Evolutionary conservation across 2,888 invertebrate species (phyloP), one percentile per base, ranked within the genome.

Genomic region (Tetramorium bicarinatum): DNA sequence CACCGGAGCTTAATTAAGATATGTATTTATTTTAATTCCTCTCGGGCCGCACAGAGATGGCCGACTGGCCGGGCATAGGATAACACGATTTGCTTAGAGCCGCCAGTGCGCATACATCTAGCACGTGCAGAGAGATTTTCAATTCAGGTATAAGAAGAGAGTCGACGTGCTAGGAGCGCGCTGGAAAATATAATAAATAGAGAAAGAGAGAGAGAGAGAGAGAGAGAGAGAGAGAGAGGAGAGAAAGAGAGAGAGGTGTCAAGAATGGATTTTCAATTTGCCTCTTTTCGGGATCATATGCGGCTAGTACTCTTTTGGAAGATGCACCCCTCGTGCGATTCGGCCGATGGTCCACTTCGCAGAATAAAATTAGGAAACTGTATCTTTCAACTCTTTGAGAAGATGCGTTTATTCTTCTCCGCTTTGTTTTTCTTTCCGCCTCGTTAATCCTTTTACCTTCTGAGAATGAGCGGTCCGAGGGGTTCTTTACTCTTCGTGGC

Each of bases 21-120:
- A 94, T 94, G 94, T 93, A 94, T 94, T 94, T 93, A 94, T 94
- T 94, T 94, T 94, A 94, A 94, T 94, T 94, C 91, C 92, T 91
- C 91, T 91, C 91, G 91, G 91, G 92, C 82, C 89, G 66, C 54
- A 89, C 87, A 86, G 92, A 92, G 91, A 92, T 92, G 91, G 92
- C 87, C 91, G 91, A 88, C 88, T 89, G 86, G 88, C 90, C 84
- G 90, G 86, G 90, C 90, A 89, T 91, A 88, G 93, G 93, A 93
- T 93, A 94, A 94, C 93, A 91, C 93, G 94, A 94, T 94, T 94
- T 94, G 92, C 94, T 93, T 93, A 93, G 92, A 92, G 92, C 92
- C 90, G 90, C 87, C 89, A 89, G 90, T 90, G 86, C 87, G 89
- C 92, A 90, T 92, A 91, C 91, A 91, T 92, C 90, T 91, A 89